phyloP scores from a whole-genome alignment of 2,113 vertebrate genomes.

The Podarcis muralis region DNA sequence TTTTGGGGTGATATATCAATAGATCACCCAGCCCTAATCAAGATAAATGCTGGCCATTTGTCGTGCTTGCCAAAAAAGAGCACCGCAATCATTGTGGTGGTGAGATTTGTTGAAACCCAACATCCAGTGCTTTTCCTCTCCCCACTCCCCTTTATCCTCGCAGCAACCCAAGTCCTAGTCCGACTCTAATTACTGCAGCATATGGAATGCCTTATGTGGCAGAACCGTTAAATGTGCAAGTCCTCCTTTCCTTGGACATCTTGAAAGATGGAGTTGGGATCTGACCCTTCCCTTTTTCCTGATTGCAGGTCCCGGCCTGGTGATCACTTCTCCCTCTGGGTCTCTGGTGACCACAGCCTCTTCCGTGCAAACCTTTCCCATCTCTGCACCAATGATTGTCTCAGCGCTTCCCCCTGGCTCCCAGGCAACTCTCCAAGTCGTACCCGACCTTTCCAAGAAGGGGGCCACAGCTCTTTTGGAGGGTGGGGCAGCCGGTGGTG shows the following conservation, averaged over 20 bases:
- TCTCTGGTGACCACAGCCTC: slow-evolving; percentile 91
- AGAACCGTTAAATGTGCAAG: neutral
- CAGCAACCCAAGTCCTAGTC: neutral
- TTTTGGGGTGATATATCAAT: too few relatives aligned
- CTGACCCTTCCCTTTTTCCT: slow-evolving; percentile 53
- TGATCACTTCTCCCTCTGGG: slow-evolving; percentile 95
- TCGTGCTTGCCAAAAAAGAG: neutral
- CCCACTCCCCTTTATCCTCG: neutral
- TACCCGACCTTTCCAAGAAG: slow-evolving; percentile 82
- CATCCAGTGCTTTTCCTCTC: neutral
- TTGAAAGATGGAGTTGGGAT: neutral
- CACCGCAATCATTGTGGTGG: neutral
- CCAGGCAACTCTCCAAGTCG: slow-evolving; percentile 82
- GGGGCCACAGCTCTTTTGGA: slow-evolving; percentile 71
- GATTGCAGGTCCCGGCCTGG: slow-evolving; percentile 88
- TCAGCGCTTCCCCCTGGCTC: slow-evolving; percentile 87
- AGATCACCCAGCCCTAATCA: too few relatives aligned
- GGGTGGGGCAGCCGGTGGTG: slow-evolving; percentile 64
- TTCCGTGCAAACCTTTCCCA: slow-evolving; percentile 86
- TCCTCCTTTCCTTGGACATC: neutral
- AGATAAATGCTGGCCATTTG: too few relatives aligned
- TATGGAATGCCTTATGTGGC: too few relatives aligned
- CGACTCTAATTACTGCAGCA: too few relatives aligned
- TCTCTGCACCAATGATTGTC: slow-evolving; percentile 95
- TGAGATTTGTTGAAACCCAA: neutral